Base-by-base conservation (phyloP, 2,888 invertebrate species). In the Lycaena phlaeas region DNA sequence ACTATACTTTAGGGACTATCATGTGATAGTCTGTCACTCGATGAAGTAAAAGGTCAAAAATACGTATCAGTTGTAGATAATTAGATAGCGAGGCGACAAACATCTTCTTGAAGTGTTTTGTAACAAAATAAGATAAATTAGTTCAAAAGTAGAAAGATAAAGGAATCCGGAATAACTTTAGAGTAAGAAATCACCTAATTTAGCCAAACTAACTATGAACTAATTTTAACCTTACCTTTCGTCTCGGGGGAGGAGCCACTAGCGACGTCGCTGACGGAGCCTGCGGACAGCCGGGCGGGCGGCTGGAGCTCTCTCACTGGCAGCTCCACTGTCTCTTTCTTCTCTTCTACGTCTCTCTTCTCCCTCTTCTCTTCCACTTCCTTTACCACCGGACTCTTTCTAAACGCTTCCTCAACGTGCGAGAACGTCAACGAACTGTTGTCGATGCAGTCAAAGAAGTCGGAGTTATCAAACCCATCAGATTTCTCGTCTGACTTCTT, bases 221-320 rank as follows among this genome's bases (percentile, higher is more conserved):
- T n/a, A n/a, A n/a, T n/a, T n/a, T n/a, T 14, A 27, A 10, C 39
- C 42, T 39, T 48, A 64, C 85, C 86, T 66, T 87, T 89, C 25
- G 87, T 82, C 56, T 90, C 89, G 0, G 89, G 89, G 0, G 89
- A 89, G 25, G 89, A 89, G 0, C 88, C 89, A 53, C 89, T 89
- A 1, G 86, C 74, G 1, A 87, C 87, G 50, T 89, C 89, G 42
- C 89, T 89, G 7, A 88, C 71, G 5, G 89, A 89, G 0, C 88
- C 89, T 0, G 89, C 86, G 0, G 89, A 89, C 11, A 87, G 69
- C 37, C 87, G 64, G 46, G 75, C 74, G 1, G 87, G 81, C 4
- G 87, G 86, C 26, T 60, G 67, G 15, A 22, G 58, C 54, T 46
- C 68, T 49, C 51, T 77, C 67, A 54, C 50, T 0, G 61, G 58